These are phyloP conservation scores for Pygocentrus nattereri DNA, from an alignment of 2,797 vertebrate species.

Conservation along the genomic window DNA sequence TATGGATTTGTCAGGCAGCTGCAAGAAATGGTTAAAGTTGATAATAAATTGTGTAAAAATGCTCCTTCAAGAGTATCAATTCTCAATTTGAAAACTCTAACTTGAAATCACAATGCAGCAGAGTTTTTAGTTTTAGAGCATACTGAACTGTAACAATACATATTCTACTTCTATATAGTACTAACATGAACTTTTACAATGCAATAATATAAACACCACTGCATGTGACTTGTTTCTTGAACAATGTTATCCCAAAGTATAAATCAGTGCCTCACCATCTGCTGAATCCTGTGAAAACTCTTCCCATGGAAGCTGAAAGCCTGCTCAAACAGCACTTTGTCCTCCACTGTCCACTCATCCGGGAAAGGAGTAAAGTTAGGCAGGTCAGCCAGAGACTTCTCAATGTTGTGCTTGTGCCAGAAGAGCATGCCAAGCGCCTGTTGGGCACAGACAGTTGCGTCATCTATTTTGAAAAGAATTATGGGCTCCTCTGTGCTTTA, in stretches of 20 bases:
- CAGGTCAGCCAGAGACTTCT: conserved; percentile 96
- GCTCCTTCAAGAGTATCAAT: neutral
- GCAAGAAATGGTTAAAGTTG: conserved; percentile 4
- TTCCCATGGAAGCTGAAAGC: conserved; percentile 99
- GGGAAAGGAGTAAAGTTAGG: conserved; percentile 98
- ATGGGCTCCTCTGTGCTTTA: neutral
- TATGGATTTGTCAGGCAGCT: conserved; percentile 96
- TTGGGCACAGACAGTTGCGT: conserved; percentile 25
- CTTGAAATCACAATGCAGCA: neutral
- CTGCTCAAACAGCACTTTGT: conserved; percentile 97
- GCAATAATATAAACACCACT: neutral
- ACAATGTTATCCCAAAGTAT: neutral
- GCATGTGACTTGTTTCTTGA: too few species aligned
- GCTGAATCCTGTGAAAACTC: conserved; percentile 98
- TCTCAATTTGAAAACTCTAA: neutral
- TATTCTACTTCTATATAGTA: neutral
- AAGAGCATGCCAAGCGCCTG: conserved; percentile 98
- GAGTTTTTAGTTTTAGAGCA: neutral
- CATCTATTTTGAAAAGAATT: neutral
- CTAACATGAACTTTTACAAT: neutral
- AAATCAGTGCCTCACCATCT: conserved; percentile 87
- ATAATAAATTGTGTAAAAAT: too few species aligned
- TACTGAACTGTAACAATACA: neutral
- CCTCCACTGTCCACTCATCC: conserved; percentile 99
- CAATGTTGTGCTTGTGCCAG: conserved; percentile 99